Conservation (phyloP, 2,797 vertebrate species). For the Miopithecus talapoin region DNA sequence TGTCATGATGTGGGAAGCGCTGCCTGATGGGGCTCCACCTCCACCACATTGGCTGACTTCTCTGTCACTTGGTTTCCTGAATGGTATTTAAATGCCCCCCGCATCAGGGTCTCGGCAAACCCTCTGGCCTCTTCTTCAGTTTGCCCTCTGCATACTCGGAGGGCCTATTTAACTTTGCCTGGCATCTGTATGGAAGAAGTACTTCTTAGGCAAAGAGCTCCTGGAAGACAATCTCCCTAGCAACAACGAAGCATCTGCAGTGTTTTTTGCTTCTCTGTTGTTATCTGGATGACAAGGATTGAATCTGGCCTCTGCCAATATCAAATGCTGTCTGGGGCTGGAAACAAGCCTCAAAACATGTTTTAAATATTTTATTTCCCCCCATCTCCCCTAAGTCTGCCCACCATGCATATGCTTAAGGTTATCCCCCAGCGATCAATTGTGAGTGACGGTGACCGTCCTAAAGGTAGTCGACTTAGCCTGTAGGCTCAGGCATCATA, state of each 20-base stretch:
- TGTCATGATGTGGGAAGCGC: neutral
- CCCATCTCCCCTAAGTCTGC: neutral
- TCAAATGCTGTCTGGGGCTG: neutral
- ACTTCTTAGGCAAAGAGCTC: neutral
- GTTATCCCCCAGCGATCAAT: neutral
- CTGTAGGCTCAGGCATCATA: neutral
- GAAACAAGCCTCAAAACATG: slow-evolving; percentile 14
- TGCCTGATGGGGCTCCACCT: neutral
- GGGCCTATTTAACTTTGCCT: neutral
- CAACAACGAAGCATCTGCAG: neutral
- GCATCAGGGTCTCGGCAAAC: neutral
- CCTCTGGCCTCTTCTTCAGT: neutral
- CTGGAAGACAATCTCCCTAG: neutral
- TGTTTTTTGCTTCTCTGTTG: neutral
- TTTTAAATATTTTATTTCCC: neutral
- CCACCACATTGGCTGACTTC: neutral
- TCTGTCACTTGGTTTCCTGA: neutral
- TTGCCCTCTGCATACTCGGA: neutral
- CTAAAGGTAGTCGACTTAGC: neutral
- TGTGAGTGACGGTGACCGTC: neutral
- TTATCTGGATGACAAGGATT: neutral
- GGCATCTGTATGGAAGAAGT: neutral
- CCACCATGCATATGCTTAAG: neutral
- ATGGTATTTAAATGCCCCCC: neutral
- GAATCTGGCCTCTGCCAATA: neutral